Percentiles rank a stretch among this genome's conserved stretches.
Evolutionary conservation across 2,888 invertebrate species (phyloP).

Genomic region (Calliopum simillimum): DNA sequence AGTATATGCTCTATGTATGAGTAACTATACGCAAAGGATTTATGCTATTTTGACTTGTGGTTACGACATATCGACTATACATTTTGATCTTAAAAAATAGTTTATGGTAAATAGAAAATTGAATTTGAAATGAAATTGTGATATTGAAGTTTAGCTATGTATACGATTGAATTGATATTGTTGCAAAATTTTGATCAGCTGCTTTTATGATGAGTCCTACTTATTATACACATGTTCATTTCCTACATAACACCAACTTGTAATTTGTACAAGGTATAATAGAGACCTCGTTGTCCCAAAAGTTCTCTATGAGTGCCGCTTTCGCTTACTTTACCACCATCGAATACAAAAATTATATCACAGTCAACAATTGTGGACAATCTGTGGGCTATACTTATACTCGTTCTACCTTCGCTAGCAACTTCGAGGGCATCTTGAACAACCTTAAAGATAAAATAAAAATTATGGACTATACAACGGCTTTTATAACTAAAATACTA

Average conservation of each 20-base stretch:
- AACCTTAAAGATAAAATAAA: slow-evolving; percentile 68
- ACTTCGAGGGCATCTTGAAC: slow-evolving; percentile 90
- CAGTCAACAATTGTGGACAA: slow-evolving; percentile 86
- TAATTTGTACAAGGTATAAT: slow-evolving; percentile 71
- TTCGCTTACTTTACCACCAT: slow-evolving; percentile 78
- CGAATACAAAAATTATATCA: slow-evolving; percentile 80
- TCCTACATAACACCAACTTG: slow-evolving; percentile 58
- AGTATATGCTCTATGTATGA: too few species aligned
- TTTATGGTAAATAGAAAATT: too few species aligned
- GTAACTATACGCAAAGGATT: too few species aligned
- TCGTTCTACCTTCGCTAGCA: slow-evolving; percentile 84
- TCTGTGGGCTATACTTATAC: slow-evolving; percentile 88
- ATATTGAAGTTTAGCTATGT: too few species aligned
- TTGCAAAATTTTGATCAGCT: too few species aligned
- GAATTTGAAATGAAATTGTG: too few species aligned
- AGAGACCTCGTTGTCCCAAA: slow-evolving; percentile 74
- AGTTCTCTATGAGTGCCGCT: slow-evolving; percentile 78
- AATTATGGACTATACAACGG: background rate
- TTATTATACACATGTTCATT: too few species aligned
- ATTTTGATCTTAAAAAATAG: too few species aligned
- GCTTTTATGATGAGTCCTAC: too few species aligned
- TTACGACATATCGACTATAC: too few species aligned
- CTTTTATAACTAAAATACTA: background rate
- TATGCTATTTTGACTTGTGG: too few species aligned
- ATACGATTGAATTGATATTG: too few species aligned